These are phyloP conservation scores for Mus spretus DNA, from an alignment of 2,797 vertebrate species.

Conservation along the genomic window DNA sequence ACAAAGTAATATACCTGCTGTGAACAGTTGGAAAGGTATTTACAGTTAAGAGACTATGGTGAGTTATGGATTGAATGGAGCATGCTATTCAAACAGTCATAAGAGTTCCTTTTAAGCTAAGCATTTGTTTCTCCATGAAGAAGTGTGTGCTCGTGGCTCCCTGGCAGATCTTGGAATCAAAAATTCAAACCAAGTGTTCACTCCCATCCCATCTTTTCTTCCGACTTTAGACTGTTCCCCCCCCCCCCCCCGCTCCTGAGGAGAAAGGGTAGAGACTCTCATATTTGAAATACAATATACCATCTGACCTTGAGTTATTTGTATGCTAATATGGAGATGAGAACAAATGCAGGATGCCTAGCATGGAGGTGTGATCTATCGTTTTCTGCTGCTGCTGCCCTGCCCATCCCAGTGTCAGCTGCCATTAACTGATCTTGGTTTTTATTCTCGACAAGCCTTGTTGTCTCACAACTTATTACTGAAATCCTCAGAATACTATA, in stretches of 20 bases:
- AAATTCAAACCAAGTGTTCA: conserved; percentile 5
- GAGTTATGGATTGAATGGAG: conserved; percentile 10
- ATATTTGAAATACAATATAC: background rate
- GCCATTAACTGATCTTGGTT: background rate
- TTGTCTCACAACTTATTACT: background rate
- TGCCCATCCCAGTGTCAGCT: background rate
- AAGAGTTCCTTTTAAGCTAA: background rate
- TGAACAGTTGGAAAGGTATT: background rate
- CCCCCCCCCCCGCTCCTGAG: background rate
- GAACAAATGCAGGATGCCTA: background rate
- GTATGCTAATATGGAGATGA: background rate
- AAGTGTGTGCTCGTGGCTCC: background rate
- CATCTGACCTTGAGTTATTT: background rate
- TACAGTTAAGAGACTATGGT: background rate
- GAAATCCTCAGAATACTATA: background rate
- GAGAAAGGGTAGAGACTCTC: background rate
- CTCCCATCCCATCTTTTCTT: background rate
- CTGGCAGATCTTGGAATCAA: background rate
- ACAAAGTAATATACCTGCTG: background rate
- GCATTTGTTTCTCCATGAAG: conserved; percentile 21
- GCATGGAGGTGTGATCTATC: background rate
- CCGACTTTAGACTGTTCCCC: background rate
- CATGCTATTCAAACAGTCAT: background rate
- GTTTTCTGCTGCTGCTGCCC: too few relatives aligned
- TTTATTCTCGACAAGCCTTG: background rate